These are phyloP conservation scores for Amazona guildingii DNA, from an alignment of 2,113 vertebrate genomes.

Conservation along the genomic window DNA sequence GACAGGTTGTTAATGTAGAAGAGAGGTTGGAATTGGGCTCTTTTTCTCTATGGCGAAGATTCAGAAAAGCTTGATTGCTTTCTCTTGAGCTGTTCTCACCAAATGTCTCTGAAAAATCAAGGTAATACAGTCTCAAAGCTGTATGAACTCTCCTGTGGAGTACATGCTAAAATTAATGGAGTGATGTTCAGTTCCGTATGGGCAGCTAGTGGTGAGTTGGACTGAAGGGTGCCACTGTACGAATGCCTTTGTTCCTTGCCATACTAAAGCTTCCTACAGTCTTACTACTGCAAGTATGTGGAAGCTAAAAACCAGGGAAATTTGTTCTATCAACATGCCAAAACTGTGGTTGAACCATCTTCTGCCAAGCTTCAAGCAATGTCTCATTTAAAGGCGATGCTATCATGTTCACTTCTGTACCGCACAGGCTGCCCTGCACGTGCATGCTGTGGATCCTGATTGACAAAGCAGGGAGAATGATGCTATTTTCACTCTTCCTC, in stretches of 20 bases:
- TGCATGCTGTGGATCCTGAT: not conserved
- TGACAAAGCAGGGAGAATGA: not conserved
- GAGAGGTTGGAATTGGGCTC: not conserved
- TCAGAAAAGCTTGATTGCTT: not conserved
- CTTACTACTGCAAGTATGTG: not conserved
- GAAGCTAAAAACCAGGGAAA: not conserved
- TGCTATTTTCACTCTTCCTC: not conserved
- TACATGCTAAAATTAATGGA: not conserved
- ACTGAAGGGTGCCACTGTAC: not conserved
- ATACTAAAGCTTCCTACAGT: not conserved
- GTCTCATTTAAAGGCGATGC: not conserved
- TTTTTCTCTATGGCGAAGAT: not conserved
- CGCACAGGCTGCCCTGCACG: not conserved
- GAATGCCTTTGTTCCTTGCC: not conserved
- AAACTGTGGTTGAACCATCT: not conserved
- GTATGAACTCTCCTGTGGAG: not conserved
- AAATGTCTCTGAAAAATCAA: not conserved
- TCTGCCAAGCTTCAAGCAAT: not conserved
- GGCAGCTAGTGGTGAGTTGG: not conserved
- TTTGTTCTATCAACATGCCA: not conserved
- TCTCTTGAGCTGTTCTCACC: not conserved
- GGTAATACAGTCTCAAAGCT: not conserved
- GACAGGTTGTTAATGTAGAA: not conserved
- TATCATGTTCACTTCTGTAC: not conserved
- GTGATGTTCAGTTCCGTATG: not conserved